Conservation (phyloP, 2,113 vertebrate species). For the Azemiops feae region DNA sequence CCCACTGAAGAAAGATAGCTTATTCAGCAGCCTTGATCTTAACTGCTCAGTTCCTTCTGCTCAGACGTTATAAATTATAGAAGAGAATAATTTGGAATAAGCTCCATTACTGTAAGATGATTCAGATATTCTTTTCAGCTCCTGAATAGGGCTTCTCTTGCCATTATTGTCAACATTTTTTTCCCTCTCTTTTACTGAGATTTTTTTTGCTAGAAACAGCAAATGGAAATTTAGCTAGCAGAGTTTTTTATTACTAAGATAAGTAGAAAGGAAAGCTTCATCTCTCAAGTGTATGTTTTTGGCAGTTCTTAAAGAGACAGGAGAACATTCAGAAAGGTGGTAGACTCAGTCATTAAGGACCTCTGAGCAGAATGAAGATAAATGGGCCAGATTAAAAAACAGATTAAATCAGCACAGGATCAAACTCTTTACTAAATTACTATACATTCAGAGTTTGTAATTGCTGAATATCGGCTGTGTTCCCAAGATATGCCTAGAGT, state of each 20-base stretch:
- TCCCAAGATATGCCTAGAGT: not conserved
- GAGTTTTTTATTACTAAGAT: not conserved
- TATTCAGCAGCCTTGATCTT: not conserved
- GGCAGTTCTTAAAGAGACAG: not conserved
- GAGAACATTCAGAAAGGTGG: not conserved
- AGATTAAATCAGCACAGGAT: not conserved
- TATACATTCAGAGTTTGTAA: not conserved
- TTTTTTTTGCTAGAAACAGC: not conserved
- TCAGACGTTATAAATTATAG: not conserved
- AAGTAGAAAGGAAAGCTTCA: not conserved
- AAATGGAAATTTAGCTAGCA: not conserved
- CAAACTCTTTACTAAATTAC: not conserved
- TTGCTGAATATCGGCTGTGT: not conserved
- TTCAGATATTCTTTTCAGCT: not conserved
- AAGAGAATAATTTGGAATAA: not conserved
- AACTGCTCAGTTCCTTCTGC: not conserved
- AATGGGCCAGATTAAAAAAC: not conserved
- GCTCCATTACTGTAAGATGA: not conserved
- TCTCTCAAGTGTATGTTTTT: not conserved
- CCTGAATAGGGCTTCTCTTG: not conserved
- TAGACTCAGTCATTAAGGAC: not conserved
- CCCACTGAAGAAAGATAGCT: not conserved
- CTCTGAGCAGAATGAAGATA: not conserved
- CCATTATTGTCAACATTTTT: not conserved
- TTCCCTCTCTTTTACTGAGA: not conserved